Base-by-base conservation (phyloP, 2,113 vertebrate genomes). In the Colistium nudipinnis region DNA sequence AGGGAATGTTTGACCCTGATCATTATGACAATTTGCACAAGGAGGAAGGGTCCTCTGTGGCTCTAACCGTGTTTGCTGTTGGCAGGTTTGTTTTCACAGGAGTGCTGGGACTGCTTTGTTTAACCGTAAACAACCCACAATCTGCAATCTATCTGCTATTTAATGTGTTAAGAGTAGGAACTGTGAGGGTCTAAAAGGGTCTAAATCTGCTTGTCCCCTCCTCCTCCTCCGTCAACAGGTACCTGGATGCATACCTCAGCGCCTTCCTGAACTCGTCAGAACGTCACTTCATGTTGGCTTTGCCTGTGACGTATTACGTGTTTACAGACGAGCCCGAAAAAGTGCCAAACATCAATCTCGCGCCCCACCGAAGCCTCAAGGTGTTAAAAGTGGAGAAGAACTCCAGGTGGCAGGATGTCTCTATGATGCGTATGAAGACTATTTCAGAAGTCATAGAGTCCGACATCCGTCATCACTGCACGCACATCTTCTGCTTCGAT, bases 31-130 rank as follows among this genome's bases (percentile, higher is more conserved):
- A 67, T 49, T 22, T 19, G 9, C 89, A 93, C 61, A 49, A 57
- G 53, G 38, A 2, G 22, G 8, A 70, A 68, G 88, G 88, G 19
- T 81, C 93, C 9, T 91, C 91, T 49, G 87, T 94, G 10, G 92
- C 92, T 19, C 81, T 95, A 8, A 94, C 93, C 0, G 93, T 94
- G 51, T 95, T 95, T 80, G 94, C 93, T 10, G 83, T 95, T 14
- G 93, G 94, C 83, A 93, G 91, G 94, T 95, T 77, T 35, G 87
- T 82, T 39, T 35, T n/a, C n/a, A n/a, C n/a, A n/a, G n/a, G n/a
- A n/a, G n/a, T n/a, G n/a, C n/a, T n/a, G n/a, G n/a, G n/a, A n/a
- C n/a, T n/a, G n/a, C n/a, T n/a, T n/a, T n/a, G n/a, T n/a, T n/a
- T n/a, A n/a, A n/a, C n/a, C n/a, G n/a, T n/a, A n/a, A n/a, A n/a